Conservation (phyloP, 2,888 invertebrate species). For the Beris chalybata region DNA sequence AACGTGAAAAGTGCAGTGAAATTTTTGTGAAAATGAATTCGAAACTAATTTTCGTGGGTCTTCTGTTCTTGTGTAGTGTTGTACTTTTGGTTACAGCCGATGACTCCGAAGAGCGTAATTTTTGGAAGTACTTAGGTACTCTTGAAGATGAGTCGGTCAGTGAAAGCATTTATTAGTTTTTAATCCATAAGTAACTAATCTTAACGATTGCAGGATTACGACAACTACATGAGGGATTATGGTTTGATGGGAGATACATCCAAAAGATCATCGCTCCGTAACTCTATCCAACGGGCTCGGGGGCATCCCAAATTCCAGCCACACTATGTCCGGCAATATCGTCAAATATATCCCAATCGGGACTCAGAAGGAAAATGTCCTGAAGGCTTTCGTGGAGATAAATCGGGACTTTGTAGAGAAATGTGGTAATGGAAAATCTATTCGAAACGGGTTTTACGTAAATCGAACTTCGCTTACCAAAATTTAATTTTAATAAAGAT, state of each 20-base stretch:
- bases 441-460: too few species aligned
- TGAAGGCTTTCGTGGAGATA: slow-evolving; percentile 28
- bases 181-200: background rate
- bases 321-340: background rate
- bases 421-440: slow-evolving; percentile 19
- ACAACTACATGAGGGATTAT: background rate
- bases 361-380: slow-evolving; percentile 31
- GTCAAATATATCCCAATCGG: slow-evolving; percentile 12
- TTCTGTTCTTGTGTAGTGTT: background rate
- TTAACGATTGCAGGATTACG: slow-evolving; percentile 14
- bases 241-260: background rate
- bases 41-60: background rate
- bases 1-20: too few species aligned
- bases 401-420: slow-evolving; percentile 23
- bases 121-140: background rate
- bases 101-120: background rate
- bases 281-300: background rate
- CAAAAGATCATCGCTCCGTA: background rate
- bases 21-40: slow-evolving; percentile 2
- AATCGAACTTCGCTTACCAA: too few species aligned
- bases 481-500: too few species aligned
- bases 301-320: background rate
- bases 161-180: background rate
- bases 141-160: slow-evolving; percentile 16
- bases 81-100: background rate